Evolutionary conservation across 2,888 invertebrate species (phyloP), one percentile per base, ranked within the genome.

Genomic region (Melinaea menophilus): DNA sequence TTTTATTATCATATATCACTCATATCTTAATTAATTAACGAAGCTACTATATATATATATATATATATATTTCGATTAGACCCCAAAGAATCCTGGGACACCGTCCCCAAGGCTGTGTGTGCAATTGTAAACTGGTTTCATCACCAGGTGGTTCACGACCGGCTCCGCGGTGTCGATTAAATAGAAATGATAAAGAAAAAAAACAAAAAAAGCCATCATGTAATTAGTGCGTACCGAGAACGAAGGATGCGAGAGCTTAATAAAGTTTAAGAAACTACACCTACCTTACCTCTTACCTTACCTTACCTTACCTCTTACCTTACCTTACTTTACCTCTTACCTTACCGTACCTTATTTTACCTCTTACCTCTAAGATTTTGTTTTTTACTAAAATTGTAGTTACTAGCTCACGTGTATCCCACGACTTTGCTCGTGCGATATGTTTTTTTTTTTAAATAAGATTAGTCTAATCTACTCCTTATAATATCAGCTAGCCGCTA

Each of bases 121-220:
- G 65, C 68, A 62, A 63, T 55, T 66, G 62, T 33, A 58, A 70
- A 71, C 72, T 51, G 66, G 72, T 72, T 70, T 63, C 47, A 41
- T 58, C 66, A 67, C 71, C 72, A 72, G 72, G 69, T 71, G 72
- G 70, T 61, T 63, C 65, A 57, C 62, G 68, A 65, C 65, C 64
- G 63, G 68, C 67, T 66, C 63, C 60, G 65, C 71, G 65, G 65
- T 66, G 71, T 67, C 65, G 62, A 65, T 72, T 67, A 62, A 60
- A 64, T 57, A 33, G 51, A 57, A 58, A 60, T 48, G 46, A 46
- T 9, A 46, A n/a, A 35, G 12, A 11, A 62, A 55, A 59, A 11
- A 62, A 55, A 59, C 59, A 65, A 67, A 65, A 65, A 65, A 56
- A 58, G 41, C 60, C 58, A 54, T 61, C 61, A 58, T 35, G 59